These are phyloP conservation scores for Chrysolina haemoptera DNA, from an alignment of 2,888 invertebrate species.

Conservation along the genomic window DNA sequence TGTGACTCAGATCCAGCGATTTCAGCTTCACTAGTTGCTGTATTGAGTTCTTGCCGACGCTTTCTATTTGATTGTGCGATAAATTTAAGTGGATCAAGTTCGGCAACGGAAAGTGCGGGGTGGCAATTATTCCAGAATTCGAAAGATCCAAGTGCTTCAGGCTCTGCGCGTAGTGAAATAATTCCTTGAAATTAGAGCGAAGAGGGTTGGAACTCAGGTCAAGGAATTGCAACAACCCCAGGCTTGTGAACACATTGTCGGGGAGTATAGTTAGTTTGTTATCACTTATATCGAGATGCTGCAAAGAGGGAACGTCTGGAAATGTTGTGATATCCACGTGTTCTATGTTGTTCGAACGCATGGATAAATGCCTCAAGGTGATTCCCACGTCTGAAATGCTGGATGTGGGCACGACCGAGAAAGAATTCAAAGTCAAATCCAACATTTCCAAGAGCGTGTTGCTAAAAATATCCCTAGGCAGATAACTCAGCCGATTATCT, in stretches of 20 bases:
- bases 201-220: conserved; percentile 87
- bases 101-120: conserved; percentile 84
- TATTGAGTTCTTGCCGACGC: conserved; percentile 79
- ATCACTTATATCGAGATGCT: conserved; percentile 82
- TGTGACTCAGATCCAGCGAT: conserved; percentile 82
- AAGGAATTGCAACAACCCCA: conserved; percentile 83
- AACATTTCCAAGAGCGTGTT: conserved; percentile 86
- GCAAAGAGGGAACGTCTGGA: conserved; percentile 84
- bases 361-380: conserved; percentile 83
- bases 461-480: conserved; percentile 85
- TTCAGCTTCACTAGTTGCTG: conserved; percentile 81
- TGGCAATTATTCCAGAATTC: conserved; percentile 81
- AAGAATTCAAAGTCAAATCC: conserved; percentile 84
- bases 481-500: conserved; percentile 80
- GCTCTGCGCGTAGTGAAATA: conserved; percentile 89
- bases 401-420: conserved; percentile 84
- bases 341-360: conserved; percentile 86
- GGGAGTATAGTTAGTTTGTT: conserved; percentile 89
- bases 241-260: conserved; percentile 89
- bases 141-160: conserved; percentile 84
- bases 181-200: conserved; percentile 88
- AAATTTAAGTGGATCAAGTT: conserved; percentile 86
- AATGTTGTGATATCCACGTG: conserved; percentile 92
- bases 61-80: conserved; percentile 82
- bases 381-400: conserved; percentile 85